Conservation (phyloP, 2,888 invertebrate genomes). For the Macaria notata region DNA sequence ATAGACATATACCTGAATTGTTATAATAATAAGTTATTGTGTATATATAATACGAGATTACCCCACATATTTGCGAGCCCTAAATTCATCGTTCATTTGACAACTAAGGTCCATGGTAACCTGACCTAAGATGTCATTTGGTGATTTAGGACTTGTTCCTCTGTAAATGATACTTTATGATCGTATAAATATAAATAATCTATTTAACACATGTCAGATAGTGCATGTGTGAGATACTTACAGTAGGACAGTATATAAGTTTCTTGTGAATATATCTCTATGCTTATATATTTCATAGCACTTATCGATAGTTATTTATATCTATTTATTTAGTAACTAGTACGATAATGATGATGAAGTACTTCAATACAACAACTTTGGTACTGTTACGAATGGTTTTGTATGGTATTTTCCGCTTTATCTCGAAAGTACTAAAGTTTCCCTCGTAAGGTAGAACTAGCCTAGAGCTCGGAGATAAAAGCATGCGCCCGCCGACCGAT, state of each 20-base stretch:
- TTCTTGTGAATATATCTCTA: conserved; percentile 25
- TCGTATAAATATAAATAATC: too few relatives aligned
- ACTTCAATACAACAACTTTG: conserved; percentile 19
- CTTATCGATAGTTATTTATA: conserved; percentile 27
- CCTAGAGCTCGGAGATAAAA: conserved; percentile 54
- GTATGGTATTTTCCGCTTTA: conserved; percentile 55
- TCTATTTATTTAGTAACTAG: conserved; percentile 30
- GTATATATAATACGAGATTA: too few relatives aligned
- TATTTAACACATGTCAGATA: conserved; percentile 3
- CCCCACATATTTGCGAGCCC: neutral
- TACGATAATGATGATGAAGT: conserved; percentile 13
- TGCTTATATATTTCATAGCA: conserved; percentile 31
- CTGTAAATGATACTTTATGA: neutral
- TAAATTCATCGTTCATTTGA: conserved; percentile 2
- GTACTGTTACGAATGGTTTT: conserved; percentile 33
- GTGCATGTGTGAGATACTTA: conserved; percentile 29
- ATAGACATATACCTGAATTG: too few relatives aligned
- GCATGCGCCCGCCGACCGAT: conserved; percentile 62
- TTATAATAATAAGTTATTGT: too few relatives aligned
- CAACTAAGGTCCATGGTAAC: neutral
- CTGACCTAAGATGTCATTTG: conserved; percentile 1
- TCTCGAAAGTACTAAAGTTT: conserved; percentile 58
- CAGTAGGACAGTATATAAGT: conserved; percentile 19
- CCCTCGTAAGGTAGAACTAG: conserved; percentile 59
- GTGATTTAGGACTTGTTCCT: neutral